Percentiles rank a stretch among this genome's conserved stretches.
phyloP scores from a whole-genome alignment of 2,797 vertebrate species.

The Mionectes olivaceus region DNA sequence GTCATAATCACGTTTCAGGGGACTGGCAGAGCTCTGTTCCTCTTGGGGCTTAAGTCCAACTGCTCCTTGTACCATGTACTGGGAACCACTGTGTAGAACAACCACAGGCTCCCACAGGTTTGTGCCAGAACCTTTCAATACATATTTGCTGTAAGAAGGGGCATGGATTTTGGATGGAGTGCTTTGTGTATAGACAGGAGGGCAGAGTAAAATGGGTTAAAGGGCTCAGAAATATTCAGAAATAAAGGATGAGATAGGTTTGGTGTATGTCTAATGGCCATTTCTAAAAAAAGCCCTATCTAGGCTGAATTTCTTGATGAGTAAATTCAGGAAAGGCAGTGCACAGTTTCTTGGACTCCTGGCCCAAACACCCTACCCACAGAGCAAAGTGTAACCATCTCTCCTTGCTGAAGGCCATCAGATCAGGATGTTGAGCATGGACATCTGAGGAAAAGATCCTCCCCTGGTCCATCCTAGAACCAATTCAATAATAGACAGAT shows the following conservation, averaged over 20 bases:
- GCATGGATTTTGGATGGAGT: neutral
- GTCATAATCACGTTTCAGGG: neutral
- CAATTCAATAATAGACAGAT: neutral
- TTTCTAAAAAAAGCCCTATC: neutral
- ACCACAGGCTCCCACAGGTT: neutral
- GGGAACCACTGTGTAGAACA: neutral
- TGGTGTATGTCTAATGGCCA: neutral
- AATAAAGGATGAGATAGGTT: neutral
- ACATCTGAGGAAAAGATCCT: neutral
- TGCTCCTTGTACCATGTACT: neutral
- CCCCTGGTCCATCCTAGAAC: neutral
- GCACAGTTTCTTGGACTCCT: neutral
- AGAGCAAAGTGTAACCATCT: neutral
- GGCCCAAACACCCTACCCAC: neutral
- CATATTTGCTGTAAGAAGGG: neutral
- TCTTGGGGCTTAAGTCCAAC: rapidly evolving
- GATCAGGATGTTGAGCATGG: neutral
- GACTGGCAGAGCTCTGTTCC: neutral
- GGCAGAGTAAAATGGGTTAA: neutral
- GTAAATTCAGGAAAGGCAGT: neutral
- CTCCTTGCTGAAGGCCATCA: rapidly evolving
- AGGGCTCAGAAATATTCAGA: neutral
- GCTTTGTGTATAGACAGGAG: neutral
- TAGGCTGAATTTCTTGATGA: neutral
- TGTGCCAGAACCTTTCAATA: neutral